Conservation (phyloP, 2,888 invertebrate species). For the Saturnia pavonia region DNA sequence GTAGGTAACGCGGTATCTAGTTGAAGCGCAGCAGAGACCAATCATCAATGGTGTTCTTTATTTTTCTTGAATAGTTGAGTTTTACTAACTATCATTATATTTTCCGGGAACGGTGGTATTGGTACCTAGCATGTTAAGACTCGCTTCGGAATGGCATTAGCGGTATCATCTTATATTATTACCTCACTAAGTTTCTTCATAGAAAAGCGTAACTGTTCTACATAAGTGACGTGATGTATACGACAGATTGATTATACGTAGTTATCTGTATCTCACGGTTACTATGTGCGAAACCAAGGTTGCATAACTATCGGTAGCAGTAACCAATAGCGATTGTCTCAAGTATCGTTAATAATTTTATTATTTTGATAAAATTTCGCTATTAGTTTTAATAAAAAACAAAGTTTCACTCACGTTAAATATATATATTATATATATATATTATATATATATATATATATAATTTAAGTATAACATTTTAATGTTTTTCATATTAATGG, state of each 20-base stretch:
- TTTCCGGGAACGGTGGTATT: too few relatives aligned
- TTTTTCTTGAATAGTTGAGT: too few relatives aligned
- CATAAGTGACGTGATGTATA: background rate
- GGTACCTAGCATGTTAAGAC: background rate
- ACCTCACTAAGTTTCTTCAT: background rate
- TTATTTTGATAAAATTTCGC: slow-evolving; percentile 29
- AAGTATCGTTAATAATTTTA: slow-evolving; percentile 44
- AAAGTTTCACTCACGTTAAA: background rate
- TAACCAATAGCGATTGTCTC: slow-evolving; percentile 33
- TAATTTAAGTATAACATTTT: background rate
- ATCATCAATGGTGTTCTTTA: too few relatives aligned
- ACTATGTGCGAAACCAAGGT: slow-evolving; percentile 41
- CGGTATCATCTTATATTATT: background rate
- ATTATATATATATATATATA: background rate
- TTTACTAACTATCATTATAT: too few relatives aligned
- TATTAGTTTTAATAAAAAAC: slow-evolving; percentile 8
- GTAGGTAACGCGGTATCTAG: too few relatives aligned
- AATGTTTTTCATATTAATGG: background rate
- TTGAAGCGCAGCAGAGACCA: too few relatives aligned
- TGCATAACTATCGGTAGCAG: slow-evolving; percentile 38
- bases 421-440: background rate
- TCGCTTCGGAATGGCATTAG: background rate
- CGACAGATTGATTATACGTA: background rate
- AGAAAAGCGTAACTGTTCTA: background rate
- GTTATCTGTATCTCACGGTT: slow-evolving; percentile 14